phyloP scores from a whole-genome alignment of 53 echinoderm and acorn worm genomes.

The Astropecten irregularis region DNA sequence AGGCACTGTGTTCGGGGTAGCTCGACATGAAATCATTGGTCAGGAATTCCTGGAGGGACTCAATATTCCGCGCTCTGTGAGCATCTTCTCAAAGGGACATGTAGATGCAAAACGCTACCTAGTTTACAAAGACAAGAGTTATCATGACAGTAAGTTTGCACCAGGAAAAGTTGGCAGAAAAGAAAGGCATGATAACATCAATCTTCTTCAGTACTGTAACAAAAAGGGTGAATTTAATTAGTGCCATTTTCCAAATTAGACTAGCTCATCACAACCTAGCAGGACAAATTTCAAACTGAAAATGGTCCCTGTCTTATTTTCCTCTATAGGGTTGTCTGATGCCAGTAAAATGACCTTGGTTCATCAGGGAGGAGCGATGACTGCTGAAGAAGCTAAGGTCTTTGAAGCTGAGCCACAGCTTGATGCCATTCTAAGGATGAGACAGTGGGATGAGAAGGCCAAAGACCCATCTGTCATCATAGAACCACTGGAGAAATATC shows the following conservation, averaged over 20 bases:
- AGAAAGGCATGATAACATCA: no score
- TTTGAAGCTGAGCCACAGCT: conserved; percentile 65
- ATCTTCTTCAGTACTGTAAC: no score
- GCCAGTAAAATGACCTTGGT: conserved; percentile 80
- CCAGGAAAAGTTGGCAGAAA: no score
- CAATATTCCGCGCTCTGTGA: conserved; percentile 65
- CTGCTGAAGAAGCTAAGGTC: conserved; percentile 64
- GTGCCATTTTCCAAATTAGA: not conserved
- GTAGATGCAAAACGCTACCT: conserved; percentile 86
- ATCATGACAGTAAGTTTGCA: conserved; percentile 70
- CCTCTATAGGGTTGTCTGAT: conserved; percentile 61
- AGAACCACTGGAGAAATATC: conserved; percentile 59
- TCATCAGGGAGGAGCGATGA: conserved; percentile 87
- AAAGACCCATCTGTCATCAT: conserved; percentile 60
- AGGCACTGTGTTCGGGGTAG: conserved; percentile 54
- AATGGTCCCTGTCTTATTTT: not conserved
- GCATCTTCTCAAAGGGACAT: conserved; percentile 69
- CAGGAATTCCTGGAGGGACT: conserved; percentile 62
- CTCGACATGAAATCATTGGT: conserved; percentile 70
- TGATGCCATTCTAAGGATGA: conserved; percentile 62
- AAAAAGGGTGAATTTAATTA: not conserved
- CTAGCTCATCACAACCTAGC: not conserved
- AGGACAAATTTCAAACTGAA: not conserved
- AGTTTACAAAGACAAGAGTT: conserved; percentile 71
- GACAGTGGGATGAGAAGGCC: conserved; percentile 80